Percentiles rank a stretch among this genome's conserved stretches.
Conservation (phyloP, 2,888 invertebrate genomes). For the Desoria tigrina region DNA sequence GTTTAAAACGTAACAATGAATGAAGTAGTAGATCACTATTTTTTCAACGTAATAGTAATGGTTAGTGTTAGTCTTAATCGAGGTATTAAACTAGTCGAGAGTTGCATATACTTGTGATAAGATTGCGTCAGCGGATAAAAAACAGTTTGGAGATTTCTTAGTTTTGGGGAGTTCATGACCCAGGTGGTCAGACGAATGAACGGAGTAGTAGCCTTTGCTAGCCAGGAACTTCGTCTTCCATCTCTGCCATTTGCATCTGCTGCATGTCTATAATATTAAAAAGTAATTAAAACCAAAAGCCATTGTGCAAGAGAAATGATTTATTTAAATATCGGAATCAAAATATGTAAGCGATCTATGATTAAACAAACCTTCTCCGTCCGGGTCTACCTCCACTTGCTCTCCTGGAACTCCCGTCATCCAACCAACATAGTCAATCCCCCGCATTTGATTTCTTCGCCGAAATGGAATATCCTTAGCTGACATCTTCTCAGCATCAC, state of each 20-base stretch:
- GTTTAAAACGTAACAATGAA: too few relatives aligned
- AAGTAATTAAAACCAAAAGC: background rate
- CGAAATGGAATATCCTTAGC: constrained; percentile 42
- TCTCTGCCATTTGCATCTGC: too few relatives aligned
- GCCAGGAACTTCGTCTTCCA: background rate
- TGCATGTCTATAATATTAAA: background rate
- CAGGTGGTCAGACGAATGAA: too few relatives aligned
- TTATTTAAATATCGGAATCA: background rate
- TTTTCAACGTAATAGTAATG: too few relatives aligned
- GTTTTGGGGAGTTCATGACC: background rate
- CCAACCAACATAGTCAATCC: constrained; percentile 31
- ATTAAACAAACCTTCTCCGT: background rate
- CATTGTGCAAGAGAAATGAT: too few relatives aligned
- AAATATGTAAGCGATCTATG: background rate
- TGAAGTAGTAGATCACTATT: too few relatives aligned
- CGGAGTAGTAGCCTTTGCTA: background rate
- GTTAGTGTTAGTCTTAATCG: too few relatives aligned
- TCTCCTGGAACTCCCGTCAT: constrained; percentile 37
- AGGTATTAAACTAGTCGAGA: too few relatives aligned
- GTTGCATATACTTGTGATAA: constrained; percentile 1
- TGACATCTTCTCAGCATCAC: constrained; percentile 38
- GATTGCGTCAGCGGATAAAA: constrained; percentile 12
- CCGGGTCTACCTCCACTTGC: background rate
- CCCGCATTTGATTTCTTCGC: constrained; percentile 40
- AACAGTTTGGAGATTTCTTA: constrained; percentile 3